Conservation (phyloP, 2,888 invertebrate genomes). For the Lissonota sp. region DNA sequence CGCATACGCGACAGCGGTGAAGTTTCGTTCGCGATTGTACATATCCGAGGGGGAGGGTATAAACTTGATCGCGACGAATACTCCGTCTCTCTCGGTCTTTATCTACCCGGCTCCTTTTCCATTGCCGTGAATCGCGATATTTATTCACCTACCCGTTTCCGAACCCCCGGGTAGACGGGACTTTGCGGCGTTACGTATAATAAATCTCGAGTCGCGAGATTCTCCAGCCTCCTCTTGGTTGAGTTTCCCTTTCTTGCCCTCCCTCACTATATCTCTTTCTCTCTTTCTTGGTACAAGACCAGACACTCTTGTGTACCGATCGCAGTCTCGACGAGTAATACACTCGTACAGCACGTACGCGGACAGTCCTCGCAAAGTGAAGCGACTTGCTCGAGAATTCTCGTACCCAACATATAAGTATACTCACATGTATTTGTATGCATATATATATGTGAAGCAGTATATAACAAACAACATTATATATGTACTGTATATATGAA, state of each 20-base stretch:
- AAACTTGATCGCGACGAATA: conserved; percentile 50
- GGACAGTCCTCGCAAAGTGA: conserved; percentile 53
- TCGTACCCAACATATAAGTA: conserved; percentile 43
- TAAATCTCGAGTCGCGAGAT: conserved; percentile 64
- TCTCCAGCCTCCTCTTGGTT: conserved; percentile 55
- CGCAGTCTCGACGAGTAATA: conserved; percentile 59
- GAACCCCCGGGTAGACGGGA: conserved; percentile 64
- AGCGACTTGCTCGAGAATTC: conserved; percentile 56
- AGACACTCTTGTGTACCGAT: conserved; percentile 31
- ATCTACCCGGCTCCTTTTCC: background rate
- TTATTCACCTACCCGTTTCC: conserved; percentile 63
- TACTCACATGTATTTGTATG: conserved; percentile 21
- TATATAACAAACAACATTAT: conserved; percentile 55
- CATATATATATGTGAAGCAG: conserved; percentile 50
- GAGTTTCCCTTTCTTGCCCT: conserved; percentile 28
- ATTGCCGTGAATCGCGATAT: conserved; percentile 58
- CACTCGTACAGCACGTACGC: conserved; percentile 61
- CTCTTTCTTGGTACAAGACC: conserved; percentile 7
- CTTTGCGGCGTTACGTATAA: conserved; percentile 66
- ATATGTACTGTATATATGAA: conserved; percentile 50
- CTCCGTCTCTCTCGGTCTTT: conserved; percentile 22
- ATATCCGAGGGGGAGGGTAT: conserved; percentile 34
- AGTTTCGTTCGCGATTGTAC: conserved; percentile 55
- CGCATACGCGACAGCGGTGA: conserved; percentile 40
- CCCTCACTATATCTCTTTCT: background rate